phyloP scores from a whole-genome alignment of 1,140 invertebrate species.

The Ephestia elutella region DNA sequence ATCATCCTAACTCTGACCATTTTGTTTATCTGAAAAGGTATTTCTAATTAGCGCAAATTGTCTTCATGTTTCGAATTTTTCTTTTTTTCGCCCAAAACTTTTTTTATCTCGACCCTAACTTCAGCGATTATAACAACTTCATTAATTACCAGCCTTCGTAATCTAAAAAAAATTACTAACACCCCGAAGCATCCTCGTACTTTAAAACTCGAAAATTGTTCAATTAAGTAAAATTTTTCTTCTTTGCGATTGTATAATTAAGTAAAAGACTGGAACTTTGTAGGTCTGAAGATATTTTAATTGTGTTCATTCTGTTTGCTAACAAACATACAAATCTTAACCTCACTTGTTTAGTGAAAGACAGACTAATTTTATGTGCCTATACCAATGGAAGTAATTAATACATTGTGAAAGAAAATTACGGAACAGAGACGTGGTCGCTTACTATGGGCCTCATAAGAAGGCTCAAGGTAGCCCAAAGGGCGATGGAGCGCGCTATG shows the following conservation, averaged over 20 bases:
- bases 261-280: background rate
- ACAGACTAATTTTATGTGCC: too few relatives aligned
- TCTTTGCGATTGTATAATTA: conserved; percentile 4
- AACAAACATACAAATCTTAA: too few relatives aligned
- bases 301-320: background rate
- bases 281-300: background rate
- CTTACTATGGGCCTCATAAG: too few relatives aligned
- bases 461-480: too few relatives aligned
- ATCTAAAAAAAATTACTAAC: conserved; percentile 3
- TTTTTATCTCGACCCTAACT: background rate
- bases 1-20: background rate
- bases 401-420: too few relatives aligned
- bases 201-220: conserved; percentile 6
- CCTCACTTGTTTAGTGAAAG: too few relatives aligned
- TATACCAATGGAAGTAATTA: too few relatives aligned
- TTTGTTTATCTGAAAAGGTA: background rate
- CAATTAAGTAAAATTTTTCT: conserved; percentile 6
- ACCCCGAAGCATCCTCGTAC: background rate
- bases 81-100: background rate
- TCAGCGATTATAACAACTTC: conserved; percentile 9
- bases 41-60: background rate
- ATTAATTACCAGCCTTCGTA: conserved; percentile 10
- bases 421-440: too few relatives aligned
- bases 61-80: background rate
- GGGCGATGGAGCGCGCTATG: too few relatives aligned